phyloP scores from a whole-genome alignment of 2,888 invertebrate genomes.

The Protonemura montana region DNA sequence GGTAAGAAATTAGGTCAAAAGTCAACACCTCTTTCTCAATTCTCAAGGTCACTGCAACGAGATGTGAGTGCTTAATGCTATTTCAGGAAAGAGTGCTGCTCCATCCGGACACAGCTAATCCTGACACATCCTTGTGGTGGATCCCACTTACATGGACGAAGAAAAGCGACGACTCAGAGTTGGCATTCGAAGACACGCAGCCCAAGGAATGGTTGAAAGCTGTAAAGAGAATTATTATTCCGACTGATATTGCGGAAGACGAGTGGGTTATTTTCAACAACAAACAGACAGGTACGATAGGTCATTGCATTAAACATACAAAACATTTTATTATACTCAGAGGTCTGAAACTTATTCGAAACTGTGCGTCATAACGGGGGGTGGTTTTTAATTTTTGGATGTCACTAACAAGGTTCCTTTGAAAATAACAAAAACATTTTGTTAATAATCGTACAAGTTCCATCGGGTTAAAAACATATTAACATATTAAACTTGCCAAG shows the following conservation, averaged over 20 bases:
- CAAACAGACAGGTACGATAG: slow-evolving; percentile 71
- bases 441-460: too few relatives aligned
- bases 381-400: too few relatives aligned
- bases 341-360: too few relatives aligned
- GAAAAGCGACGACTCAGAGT: slow-evolving; percentile 2
- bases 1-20: too few relatives aligned
- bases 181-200: slow-evolving; percentile 22
- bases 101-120: not conserved
- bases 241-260: not conserved
- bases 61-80: not conserved
- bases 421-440: too few relatives aligned
- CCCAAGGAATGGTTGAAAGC: slow-evolving; percentile 35
- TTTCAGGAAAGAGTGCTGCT: slow-evolving; percentile 40
- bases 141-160: slow-evolving; percentile 38
- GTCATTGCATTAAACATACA: not conserved
- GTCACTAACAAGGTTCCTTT: too few relatives aligned
- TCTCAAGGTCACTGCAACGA: too few relatives aligned
- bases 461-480: too few relatives aligned
- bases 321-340: not conserved
- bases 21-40: too few relatives aligned
- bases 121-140: not conserved
- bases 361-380: not conserved
- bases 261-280: slow-evolving; percentile 77
- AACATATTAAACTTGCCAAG: too few relatives aligned
- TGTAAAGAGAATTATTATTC: slow-evolving; percentile 5